Evolutionary conservation across 2,888 invertebrate genomes (phyloP).

Genomic region (Aphidoletes aphidimyza): DNA sequence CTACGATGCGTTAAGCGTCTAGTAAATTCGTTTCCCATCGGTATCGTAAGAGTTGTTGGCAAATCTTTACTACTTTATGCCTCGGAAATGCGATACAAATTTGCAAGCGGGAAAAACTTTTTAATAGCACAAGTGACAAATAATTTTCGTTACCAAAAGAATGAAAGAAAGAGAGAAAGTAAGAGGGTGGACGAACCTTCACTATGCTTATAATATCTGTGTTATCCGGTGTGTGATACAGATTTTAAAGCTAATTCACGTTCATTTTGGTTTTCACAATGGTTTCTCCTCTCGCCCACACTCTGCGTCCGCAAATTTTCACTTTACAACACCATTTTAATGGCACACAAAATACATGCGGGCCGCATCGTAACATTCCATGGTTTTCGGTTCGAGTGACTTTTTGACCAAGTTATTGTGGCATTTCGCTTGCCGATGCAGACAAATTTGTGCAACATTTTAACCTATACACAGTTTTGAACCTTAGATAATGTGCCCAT

Average conservation of each 20-base stretch:
- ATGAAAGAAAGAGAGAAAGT: no score
- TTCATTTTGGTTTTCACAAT: no score
- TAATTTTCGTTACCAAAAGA: no score
- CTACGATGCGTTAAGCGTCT: constrained; percentile 7
- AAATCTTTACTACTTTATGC: neutral
- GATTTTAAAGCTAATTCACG: no score
- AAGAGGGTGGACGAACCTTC: no score
- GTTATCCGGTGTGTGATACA: no score
- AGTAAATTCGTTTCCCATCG: neutral
- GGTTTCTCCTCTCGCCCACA: no score
- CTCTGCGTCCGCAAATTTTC: no score
- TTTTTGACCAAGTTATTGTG: constrained; percentile 1
- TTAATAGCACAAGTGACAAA: constrained; percentile 17
- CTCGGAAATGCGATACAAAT: constrained; percentile 5
- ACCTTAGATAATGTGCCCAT: no score
- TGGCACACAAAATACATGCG: neutral
- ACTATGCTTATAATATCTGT: no score
- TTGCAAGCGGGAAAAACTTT: neutral
- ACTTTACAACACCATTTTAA: neutral
- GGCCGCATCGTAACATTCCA: neutral
- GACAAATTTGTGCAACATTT: neutral
- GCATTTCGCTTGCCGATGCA: neutral
- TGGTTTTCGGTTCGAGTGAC: neutral
- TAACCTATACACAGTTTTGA: no score
- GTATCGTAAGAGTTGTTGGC: constrained; percentile 12